phyloP scores from a whole-genome alignment of 2,797 vertebrate genomes.

The Sebastes matsubarae region DNA sequence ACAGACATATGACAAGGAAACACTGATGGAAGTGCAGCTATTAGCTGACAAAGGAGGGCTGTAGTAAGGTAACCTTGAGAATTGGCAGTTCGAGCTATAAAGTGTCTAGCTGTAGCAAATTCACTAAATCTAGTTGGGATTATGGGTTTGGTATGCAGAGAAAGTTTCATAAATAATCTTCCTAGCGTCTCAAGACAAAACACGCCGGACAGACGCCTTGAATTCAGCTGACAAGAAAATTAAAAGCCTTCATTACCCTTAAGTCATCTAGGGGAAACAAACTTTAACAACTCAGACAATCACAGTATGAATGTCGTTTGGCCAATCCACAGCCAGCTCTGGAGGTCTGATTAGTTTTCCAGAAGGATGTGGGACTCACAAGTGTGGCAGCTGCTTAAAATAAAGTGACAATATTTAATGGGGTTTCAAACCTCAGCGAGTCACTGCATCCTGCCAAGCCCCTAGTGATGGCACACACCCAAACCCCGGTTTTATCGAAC shows the following conservation, averaged over 20 bases:
- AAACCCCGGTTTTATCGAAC: constrained; percentile 84
- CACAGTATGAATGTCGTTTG: constrained; percentile 47
- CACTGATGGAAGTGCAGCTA: background rate
- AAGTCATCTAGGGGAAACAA: constrained; percentile 65
- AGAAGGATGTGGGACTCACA: constrained; percentile 79
- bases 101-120: constrained; percentile 47
- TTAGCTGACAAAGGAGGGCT: background rate
- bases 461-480: constrained; percentile 71
- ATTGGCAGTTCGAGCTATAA: constrained; percentile 30
- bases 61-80: constrained; percentile 26
- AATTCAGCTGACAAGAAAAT: constrained; percentile 75
- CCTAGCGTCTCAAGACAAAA: constrained; percentile 75
- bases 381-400: constrained; percentile 81
- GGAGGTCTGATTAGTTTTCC: constrained; percentile 76
- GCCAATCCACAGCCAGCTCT: constrained; percentile 53
- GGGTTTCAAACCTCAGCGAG: constrained; percentile 81
- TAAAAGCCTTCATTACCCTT: constrained; percentile 76
- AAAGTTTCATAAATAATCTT: constrained; percentile 76
- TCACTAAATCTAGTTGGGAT: constrained; percentile 64
- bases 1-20: background rate
- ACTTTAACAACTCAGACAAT: constrained; percentile 74
- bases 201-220: constrained; percentile 72
- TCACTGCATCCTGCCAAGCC: constrained; percentile 78
- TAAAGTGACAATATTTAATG: constrained; percentile 84
- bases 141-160: constrained; percentile 63